Percentiles rank a stretch among this genome's conserved stretches.
These are phyloP conservation scores for Caenorhabditis inopinata DNA, from an alignment of 1,140 invertebrate genomes.

Conservation along the genomic window DNA sequence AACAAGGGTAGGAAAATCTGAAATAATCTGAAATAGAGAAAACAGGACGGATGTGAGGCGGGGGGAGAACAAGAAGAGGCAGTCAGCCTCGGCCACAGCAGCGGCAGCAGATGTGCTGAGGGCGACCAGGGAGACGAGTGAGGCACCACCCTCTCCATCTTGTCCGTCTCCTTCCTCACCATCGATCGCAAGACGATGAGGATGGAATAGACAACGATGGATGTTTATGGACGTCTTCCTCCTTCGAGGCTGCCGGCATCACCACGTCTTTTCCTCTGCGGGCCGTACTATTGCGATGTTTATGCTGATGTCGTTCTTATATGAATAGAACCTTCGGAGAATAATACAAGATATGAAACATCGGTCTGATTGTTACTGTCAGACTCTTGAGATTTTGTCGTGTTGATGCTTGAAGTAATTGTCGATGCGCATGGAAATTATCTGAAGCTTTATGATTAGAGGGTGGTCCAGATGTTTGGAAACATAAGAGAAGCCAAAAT, in stretches of 20 bases:
- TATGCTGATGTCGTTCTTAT: not conserved
- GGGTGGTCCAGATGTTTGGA: too few relatives aligned
- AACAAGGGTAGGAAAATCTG: not conserved
- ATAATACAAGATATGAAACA: not conserved
- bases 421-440: not conserved
- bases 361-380: too few relatives aligned
- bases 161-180: not conserved
- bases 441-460: too few relatives aligned
- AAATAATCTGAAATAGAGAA: not conserved
- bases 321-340: not conserved
- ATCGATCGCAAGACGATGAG: slow-evolving; percentile 16
- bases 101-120: slow-evolving; percentile 21
- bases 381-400: too few relatives aligned
- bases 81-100: not conserved
- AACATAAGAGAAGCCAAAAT: too few relatives aligned
- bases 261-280: not conserved
- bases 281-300: not conserved
- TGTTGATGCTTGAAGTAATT: too few relatives aligned
- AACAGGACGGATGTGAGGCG: not conserved
- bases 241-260: not conserved
- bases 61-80: not conserved
- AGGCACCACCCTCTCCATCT: slow-evolving; percentile 10
- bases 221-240: not conserved
- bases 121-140: not conserved
- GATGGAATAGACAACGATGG: not conserved